These are phyloP conservation scores for Batillaria attramentaria DNA, from an alignment of 1,140 invertebrate genomes.

Conservation along the genomic window DNA sequence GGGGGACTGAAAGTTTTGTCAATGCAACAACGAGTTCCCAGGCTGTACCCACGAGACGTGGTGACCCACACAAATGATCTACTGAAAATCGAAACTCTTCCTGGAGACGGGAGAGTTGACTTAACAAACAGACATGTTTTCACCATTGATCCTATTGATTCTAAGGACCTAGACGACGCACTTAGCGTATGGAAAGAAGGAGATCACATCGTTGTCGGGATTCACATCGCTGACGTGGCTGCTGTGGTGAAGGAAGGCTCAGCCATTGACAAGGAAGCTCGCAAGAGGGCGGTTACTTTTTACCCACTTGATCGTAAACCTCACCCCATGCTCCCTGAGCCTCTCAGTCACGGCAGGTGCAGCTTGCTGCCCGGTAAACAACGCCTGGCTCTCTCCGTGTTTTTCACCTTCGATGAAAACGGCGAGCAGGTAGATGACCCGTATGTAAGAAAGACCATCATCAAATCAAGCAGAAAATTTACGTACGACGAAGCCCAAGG, in stretches of 20 bases:
- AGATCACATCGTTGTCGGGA: conserved; percentile 50
- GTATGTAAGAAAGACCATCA: conserved; percentile 40
- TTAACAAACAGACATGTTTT: conserved; percentile 77
- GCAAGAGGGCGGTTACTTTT: conserved; percentile 59
- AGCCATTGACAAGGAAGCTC: conserved; percentile 63
- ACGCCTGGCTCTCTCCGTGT: conserved; percentile 56
- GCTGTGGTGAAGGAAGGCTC: conserved; percentile 56
- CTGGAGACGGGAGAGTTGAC: conserved; percentile 73
- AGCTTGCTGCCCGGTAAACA: conserved; percentile 67
- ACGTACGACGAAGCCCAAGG: conserved; percentile 55
- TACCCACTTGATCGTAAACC: conserved; percentile 60
- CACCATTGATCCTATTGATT: conserved; percentile 97
- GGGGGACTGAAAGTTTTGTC: conserved; percentile 40
- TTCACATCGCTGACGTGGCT: conserved; percentile 70
- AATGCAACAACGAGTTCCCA: conserved; percentile 41
- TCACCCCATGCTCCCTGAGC: conserved; percentile 70
- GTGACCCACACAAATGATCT: conserved; percentile 19
- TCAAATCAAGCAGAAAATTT: conserved; percentile 50
- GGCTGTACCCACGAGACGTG: conserved; percentile 36
- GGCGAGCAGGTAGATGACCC: conserved; percentile 25
- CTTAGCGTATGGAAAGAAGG: conserved; percentile 77
- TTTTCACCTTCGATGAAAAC: conserved; percentile 49
- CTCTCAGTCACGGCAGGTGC: conserved; percentile 67
- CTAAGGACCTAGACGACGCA: conserved; percentile 99
- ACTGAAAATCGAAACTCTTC: background rate